phyloP scores from a whole-genome alignment of 2,888 invertebrate genomes.

The Cataglyphis albicans region DNA sequence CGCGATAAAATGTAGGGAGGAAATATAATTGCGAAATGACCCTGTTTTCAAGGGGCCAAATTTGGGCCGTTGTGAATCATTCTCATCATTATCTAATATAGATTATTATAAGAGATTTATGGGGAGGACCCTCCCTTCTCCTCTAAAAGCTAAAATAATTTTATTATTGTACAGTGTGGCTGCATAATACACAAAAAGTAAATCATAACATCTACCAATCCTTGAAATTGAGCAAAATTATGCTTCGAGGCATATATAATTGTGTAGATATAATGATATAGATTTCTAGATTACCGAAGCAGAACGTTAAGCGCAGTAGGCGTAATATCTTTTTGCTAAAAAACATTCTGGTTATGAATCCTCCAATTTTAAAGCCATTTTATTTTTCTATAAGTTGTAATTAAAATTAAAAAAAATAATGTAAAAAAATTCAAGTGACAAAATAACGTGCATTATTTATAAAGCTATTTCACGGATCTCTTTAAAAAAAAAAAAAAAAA shows the following conservation, averaged over 20 bases:
- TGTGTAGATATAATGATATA: background rate
- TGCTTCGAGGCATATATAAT: background rate
- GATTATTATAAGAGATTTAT: too few relatives aligned
- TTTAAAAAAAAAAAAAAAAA: background rate
- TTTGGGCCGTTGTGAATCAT: background rate
- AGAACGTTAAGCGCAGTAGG: background rate
- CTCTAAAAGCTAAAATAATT: too few relatives aligned
- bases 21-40: background rate
- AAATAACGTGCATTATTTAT: background rate
- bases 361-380: background rate
- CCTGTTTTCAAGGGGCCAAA: background rate
- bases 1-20: background rate
- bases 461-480: background rate
- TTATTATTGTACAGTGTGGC: background rate
- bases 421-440: too few relatives aligned
- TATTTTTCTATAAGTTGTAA: background rate
- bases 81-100: background rate
- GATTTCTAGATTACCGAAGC: background rate
- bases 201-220: background rate
- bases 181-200: background rate
- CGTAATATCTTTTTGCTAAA: constrained; percentile 15
- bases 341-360: background rate
- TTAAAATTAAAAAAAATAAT: background rate
- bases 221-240: background rate
- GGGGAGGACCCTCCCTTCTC: too few relatives aligned